phyloP scores from a whole-genome alignment of 2,888 invertebrate genomes.

The Globia sparganii region DNA sequence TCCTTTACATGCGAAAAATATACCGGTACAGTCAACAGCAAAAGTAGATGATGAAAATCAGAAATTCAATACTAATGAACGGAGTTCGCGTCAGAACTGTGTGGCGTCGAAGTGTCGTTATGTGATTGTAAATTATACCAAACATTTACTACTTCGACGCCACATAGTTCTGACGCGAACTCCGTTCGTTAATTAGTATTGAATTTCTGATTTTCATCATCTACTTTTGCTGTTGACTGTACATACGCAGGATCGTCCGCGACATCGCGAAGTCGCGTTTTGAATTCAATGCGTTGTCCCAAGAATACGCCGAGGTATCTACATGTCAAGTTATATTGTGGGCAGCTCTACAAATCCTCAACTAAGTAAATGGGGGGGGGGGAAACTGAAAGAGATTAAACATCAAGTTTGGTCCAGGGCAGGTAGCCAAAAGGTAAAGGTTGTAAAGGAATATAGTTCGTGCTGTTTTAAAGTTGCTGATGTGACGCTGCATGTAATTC shows the following conservation, averaged over 20 bases:
- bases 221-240: no score
- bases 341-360: neutral
- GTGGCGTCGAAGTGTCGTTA: no score
- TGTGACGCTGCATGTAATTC: conserved; percentile 4
- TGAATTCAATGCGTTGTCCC: neutral
- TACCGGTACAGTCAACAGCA: no score
- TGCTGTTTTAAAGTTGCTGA: neutral
- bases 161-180: no score
- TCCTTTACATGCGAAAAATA: conserved; percentile 48
- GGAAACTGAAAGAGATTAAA: neutral
- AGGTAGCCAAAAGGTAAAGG: neutral
- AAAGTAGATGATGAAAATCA: no score
- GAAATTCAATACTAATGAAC: no score
- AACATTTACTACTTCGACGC: no score
- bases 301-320: neutral
- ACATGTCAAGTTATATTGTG: conserved; percentile 7
- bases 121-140: no score
- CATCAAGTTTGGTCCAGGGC: neutral
- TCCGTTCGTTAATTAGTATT: no score
- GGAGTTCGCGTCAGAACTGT: no score
- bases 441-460: neutral
- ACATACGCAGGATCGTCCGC: conserved; percentile 33
- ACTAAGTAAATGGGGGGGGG: neutral
- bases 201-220: no score
- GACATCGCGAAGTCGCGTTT: conserved; percentile 47